phyloP scores from a whole-genome alignment of 2,113 vertebrate genomes.

The Podarcis raffonei region DNA sequence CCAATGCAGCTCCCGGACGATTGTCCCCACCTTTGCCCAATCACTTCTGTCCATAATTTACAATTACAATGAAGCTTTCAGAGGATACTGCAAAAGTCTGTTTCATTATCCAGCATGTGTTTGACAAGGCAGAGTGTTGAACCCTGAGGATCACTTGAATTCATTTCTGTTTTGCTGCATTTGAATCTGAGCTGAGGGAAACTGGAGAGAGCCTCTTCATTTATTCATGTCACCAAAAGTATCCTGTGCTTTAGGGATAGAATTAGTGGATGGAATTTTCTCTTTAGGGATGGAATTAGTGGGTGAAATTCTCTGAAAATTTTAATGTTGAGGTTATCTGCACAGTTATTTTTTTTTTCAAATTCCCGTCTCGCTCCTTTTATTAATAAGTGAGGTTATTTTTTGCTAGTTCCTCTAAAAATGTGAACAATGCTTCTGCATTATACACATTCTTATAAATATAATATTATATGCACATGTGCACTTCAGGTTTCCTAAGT shows the following conservation, averaged over 20 bases:
- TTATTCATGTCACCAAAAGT: not conserved
- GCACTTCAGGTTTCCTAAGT: too few species aligned
- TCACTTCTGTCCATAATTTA: not conserved
- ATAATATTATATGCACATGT: too few species aligned
- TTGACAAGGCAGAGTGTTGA: not conserved
- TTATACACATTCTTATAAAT: too few species aligned
- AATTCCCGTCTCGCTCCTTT: too few species aligned
- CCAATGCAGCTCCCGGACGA: not conserved
- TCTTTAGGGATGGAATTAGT: not conserved
- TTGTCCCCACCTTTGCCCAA: not conserved
- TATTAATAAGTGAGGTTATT: too few species aligned
- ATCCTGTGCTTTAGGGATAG: not conserved
- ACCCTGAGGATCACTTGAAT: conserved; percentile 11
- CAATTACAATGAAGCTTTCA: conserved; percentile 17
- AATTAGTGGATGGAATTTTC: too few species aligned
- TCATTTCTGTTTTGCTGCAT: conserved; percentile 1
- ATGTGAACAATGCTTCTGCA: too few species aligned
- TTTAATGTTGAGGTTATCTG: too few species aligned
- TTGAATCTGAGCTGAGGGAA: not conserved
- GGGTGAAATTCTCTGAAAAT: too few species aligned
- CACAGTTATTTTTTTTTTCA: too few species aligned
- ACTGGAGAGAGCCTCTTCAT: not conserved
- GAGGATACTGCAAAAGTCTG: not conserved
- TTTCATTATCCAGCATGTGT: conserved; percentile 8
- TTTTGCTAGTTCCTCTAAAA: too few species aligned